phyloP scores from a whole-genome alignment of 2,888 invertebrate genomes.

The Tenthredo mesomela region DNA sequence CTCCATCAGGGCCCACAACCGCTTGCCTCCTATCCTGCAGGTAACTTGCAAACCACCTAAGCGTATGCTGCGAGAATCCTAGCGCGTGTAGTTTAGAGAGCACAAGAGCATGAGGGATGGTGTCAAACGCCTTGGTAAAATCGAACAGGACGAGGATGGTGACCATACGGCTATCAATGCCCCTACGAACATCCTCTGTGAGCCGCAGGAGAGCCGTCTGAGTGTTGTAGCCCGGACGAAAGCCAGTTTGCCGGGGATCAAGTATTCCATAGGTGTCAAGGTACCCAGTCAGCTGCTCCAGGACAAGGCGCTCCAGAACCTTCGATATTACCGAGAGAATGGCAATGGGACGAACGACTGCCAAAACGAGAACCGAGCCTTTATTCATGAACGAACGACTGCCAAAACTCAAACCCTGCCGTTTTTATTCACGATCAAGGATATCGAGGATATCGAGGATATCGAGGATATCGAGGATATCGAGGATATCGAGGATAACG shows the following conservation, averaged over 20 bases:
- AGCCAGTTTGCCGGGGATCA: conserved; percentile 64
- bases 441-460: too few relatives aligned
- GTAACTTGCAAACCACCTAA: conserved; percentile 59
- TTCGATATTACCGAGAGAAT: conserved; percentile 60
- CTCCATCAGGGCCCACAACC: neutral
- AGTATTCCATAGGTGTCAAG: conserved; percentile 60
- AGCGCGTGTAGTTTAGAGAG: conserved; percentile 58
- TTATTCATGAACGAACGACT: too few relatives aligned
- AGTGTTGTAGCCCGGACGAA: conserved; percentile 61
- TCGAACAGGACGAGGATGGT: conserved; percentile 60
- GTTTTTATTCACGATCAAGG: too few relatives aligned
- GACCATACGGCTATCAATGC: conserved; percentile 58
- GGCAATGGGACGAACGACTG: conserved; percentile 63
- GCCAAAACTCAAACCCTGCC: too few relatives aligned
- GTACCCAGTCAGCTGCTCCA: conserved; percentile 57
- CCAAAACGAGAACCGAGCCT: too few relatives aligned
- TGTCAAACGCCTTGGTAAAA: conserved; percentile 61
- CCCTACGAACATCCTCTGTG: conserved; percentile 60
- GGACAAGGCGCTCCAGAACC: conserved; percentile 57
- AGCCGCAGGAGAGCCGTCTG: too few relatives aligned
- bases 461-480: too few relatives aligned
- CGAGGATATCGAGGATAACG: too few relatives aligned
- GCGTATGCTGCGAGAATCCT: conserved; percentile 77
- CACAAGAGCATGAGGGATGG: conserved; percentile 58
- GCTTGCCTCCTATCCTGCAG: neutral